Evolutionary conservation across 2,888 invertebrate genomes (phyloP), one percentile per base, ranked within the genome.

Genomic region (Steinernema scapterisci): DNA sequence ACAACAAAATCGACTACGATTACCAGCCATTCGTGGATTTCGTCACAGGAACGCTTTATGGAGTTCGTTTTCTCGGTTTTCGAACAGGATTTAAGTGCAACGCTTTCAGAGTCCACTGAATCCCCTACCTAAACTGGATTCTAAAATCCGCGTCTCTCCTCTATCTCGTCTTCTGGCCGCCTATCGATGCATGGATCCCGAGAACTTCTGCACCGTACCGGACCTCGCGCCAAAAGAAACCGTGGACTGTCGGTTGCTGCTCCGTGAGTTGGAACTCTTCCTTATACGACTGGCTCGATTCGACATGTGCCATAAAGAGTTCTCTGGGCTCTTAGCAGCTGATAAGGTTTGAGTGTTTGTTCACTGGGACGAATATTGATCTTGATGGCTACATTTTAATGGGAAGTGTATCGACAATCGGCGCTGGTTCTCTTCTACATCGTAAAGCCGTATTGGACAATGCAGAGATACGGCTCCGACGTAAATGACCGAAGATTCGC

Each of bases 1-100:
- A 54, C 23, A 54, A 54, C 54, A 54, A 25, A 54, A 21, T 54
- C 21, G 13, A 23, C 13, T 54, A 54, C 54, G 54, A 54, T 21
- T 54, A 19, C 21, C 21, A 19, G 25, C 54, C 54, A 6, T 25
- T 54, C 23, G 13, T 54, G 11, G 5, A 54, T 6, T 21, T 54
- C 5, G 21, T 54, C 21, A 54, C 23, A 2, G 25, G 23, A 19
- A 54, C 54, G 1, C 54, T 54, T 21, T 19, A 25, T 13, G 54
- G 54, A 5, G 54, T 54, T 23, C 13, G 54, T 54, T 25, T 54
- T 21, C 1, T 6, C 6, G 9, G 9, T 38, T 38, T 38, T 38
- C 48, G 48, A 3, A 2, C 48, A 48, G n/a, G n/a, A 16, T 48
- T 16, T 48, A 48, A 5, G 13, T 5, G 38, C 38, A 6, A 6